Evolutionary conservation across 53 echinoderm and acorn worm species (phyloP).

Genomic region (Patiria pectinifera): DNA sequence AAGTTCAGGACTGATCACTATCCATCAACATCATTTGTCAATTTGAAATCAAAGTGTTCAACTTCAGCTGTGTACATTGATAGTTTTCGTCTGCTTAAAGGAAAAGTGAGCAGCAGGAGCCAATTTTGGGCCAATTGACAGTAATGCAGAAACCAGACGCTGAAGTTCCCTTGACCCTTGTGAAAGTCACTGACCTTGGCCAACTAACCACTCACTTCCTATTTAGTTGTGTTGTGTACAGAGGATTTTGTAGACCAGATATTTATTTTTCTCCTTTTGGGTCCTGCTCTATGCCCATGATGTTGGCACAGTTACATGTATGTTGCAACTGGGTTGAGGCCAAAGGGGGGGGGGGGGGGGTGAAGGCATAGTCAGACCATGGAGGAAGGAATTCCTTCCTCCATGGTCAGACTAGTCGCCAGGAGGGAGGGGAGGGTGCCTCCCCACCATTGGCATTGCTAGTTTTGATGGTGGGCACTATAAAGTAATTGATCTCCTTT

Average conservation of each 20-base stretch:
- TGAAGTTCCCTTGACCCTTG: neutral
- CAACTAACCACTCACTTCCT: neutral
- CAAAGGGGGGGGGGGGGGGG: neutral
- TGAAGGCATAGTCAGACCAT: too few relatives aligned
- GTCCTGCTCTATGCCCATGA: too few relatives aligned
- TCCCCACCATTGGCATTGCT: too few relatives aligned
- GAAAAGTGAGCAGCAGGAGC: neutral
- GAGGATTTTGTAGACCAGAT: neutral
- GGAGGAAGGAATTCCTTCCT: too few relatives aligned
- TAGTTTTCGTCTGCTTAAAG: neutral
- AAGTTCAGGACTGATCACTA: neutral
- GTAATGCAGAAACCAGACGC: neutral
- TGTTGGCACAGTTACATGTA: neutral
- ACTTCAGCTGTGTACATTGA: neutral
- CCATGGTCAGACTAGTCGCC: too few relatives aligned
- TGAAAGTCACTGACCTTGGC: constrained; percentile 26
- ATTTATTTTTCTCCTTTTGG: too few relatives aligned
- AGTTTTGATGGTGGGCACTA: too few relatives aligned
- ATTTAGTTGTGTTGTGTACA: neutral
- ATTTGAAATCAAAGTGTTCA: neutral
- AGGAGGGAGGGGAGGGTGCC: too few relatives aligned
- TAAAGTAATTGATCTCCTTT: too few relatives aligned
- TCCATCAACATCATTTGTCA: neutral
- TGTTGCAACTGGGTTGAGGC: neutral
- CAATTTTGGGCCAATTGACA: neutral